Evolutionary conservation across 1,140 invertebrate genomes (phyloP), one percentile per base, ranked within the genome.

Genomic region (Calephelis nemesis): DNA sequence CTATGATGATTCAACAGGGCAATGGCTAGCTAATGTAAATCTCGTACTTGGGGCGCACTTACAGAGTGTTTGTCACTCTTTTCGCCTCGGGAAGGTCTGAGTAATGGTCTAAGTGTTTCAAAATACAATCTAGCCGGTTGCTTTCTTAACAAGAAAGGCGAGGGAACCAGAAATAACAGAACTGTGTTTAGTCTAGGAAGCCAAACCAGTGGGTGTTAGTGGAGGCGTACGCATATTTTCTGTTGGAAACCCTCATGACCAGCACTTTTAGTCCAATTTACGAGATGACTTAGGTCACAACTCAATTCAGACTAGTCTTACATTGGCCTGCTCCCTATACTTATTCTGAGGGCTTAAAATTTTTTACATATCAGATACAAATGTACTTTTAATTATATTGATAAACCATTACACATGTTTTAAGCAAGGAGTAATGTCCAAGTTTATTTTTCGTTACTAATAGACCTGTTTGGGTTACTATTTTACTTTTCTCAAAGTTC

Each of bases 241-340:
- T 86, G 81, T 91, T 92, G 91, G 85, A 92, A 92, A 80, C 90
- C 80, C 90, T 81, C 74, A 72, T 87, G 87, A 82, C 88, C 86
- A 82, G 91, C 91, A 73, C 3, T 92, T 92, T 92, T 78, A 92
- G 91, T 84, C 75, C 75, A 84, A 92, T 92, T 80, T 91, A 91
- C 85, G 90, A 92, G 90, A 84, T 91, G 87, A 76, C 78, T 70
- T 50, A n/a, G 68, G 84, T 83, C 84, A 91, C 63, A 92, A 92
- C 92, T 92, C 92, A 92, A 92, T 92, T 92, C 90, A 92, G 92
- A 92, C 92, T 92, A 92, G 84, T 92, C 92, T 92, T 88, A 88
- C 85, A 88, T 92, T 89, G 85, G 82, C 84, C 69, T 77, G 80
- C 83, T 89, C 84, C 87, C 83, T 83, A 71, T 63, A 67, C 8